phyloP scores from a whole-genome alignment of 2,113 vertebrate genomes.

The Xyliphius kryptos region DNA sequence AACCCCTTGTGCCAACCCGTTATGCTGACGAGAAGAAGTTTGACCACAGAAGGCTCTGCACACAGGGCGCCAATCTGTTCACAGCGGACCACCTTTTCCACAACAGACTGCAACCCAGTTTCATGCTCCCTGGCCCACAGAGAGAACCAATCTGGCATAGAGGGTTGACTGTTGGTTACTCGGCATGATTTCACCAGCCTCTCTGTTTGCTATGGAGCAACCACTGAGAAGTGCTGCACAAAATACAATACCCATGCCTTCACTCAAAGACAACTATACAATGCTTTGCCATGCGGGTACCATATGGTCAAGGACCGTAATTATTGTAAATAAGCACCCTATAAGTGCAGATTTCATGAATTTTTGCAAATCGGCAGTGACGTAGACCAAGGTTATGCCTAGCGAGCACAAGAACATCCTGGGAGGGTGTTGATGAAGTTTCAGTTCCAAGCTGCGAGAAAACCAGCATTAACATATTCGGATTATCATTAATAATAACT shows the following conservation, averaged over 20 bases:
- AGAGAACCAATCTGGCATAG: slow-evolving; percentile 5
- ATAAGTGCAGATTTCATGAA: slow-evolving; percentile 18
- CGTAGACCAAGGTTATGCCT: slow-evolving; percentile 9
- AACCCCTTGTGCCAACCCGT: too few relatives aligned
- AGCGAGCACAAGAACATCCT: slow-evolving; percentile 14
- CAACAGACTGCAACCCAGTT: slow-evolving; percentile 28
- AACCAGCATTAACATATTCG: too few relatives aligned
- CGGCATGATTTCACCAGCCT: neutral
- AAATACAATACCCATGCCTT: too few relatives aligned
- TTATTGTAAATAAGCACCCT: neutral
- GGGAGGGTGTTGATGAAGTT: slow-evolving; percentile 39
- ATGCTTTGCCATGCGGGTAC: slow-evolving; percentile 2
- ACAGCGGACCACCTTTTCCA: slow-evolving; percentile 26
- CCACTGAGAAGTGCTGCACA: too few relatives aligned
- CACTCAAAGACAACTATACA: neutral
- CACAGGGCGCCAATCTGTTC: slow-evolving; percentile 33
- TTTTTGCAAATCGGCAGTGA: slow-evolving; percentile 23
- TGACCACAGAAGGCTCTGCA: slow-evolving; percentile 16
- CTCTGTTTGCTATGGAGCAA: too few relatives aligned
- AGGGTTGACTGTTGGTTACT: neutral
- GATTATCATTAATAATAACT: too few relatives aligned
- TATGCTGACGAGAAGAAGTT: too few relatives aligned
- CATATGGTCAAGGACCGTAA: slow-evolving; percentile 14
- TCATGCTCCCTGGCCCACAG: slow-evolving; percentile 7
- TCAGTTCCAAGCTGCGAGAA: slow-evolving; percentile 18